These are phyloP conservation scores for Coturnix japonica DNA, from an alignment of 2,113 vertebrate genomes.

Conservation along the genomic window DNA sequence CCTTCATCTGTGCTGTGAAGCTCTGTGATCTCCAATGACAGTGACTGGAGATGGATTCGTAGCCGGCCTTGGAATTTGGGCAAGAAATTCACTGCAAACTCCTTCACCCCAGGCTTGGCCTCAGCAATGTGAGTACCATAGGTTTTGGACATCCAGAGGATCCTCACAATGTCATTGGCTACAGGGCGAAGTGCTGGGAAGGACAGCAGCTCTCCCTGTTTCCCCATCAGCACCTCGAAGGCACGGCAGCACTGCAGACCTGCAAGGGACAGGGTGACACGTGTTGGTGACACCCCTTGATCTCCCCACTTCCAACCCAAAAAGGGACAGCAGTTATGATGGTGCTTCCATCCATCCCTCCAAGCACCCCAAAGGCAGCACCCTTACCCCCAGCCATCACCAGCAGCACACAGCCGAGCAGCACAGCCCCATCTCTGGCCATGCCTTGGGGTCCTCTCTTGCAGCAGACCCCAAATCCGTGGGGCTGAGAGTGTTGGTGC, in stretches of 20 bases:
- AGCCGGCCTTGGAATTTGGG: rapidly evolving
- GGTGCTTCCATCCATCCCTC: not conserved
- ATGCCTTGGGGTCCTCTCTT: not conserved
- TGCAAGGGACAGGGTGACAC: not conserved
- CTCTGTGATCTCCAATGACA: not conserved
- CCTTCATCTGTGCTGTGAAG: not conserved
- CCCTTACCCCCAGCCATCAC: not conserved
- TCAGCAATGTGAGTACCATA: rapidly evolving
- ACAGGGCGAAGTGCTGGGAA: rapidly evolving
- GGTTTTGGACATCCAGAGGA: not conserved
- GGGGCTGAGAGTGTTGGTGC: not conserved
- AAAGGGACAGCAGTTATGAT: rapidly evolving
- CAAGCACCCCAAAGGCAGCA: not conserved
- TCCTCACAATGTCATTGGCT: rapidly evolving
- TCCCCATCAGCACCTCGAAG: rapidly evolving
- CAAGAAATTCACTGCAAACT: rapidly evolving
- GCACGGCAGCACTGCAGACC: rapidly evolving
- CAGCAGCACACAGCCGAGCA: not conserved
- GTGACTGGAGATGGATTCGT: not conserved
- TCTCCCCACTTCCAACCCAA: not conserved
- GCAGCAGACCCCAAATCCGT: rapidly evolving
- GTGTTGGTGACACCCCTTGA: rapidly evolving
- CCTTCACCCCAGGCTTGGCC: not conserved
- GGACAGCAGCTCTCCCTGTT: not conserved
- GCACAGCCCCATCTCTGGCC: rapidly evolving